Base-by-base conservation (phyloP, 2,797 vertebrate genomes). In the Amphiprion clarkii region DNA sequence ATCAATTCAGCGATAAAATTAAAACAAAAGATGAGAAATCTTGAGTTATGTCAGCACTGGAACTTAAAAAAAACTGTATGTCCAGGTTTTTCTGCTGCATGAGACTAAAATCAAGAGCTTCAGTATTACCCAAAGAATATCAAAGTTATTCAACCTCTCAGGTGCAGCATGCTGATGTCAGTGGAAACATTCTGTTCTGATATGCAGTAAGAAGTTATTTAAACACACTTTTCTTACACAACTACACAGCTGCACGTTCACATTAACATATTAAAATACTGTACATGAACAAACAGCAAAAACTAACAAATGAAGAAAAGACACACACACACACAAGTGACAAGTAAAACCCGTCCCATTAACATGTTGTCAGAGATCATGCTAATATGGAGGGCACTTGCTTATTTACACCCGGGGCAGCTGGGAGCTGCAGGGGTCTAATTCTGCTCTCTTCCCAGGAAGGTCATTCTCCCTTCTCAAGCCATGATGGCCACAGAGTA, bases 401-500 rank as follows among this genome's bases (percentile, higher is more conserved):
- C 69, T 86, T 87, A 79, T 89, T 88, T 84, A 73, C 81, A 84
- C 87, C 69, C 11, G 25, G 80, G 88, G 74, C 17, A 67, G 75
- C 66, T 59, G 23, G 55, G 63, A 87, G 78, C 85, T 80, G 81
- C 81, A 66, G 90, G 90, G 87, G 87, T 86, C 88, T 89, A 89
- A 91, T 90, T 89, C 85, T 88, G 89, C 89, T 89, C 87, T 79
- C 67, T 75, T 87, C 85, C 71, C 81, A 54, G 85, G 93, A 95
- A 94, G 91, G 94, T 95, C 91, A 89, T 88, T 82, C 82, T 87
- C 78, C 81, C 82, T 87, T 92, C 88, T 89, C 52, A 40, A 82
- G 88, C 91, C 85, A 89, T 88, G 90, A 93, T 93, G 92, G 93
- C 89, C 93, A 92, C 89, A 85, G 88, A 92, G 92, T 90, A 88